Evolutionary conservation across 2,113 vertebrate species (phyloP).

Genomic region (Athene noctua): DNA sequence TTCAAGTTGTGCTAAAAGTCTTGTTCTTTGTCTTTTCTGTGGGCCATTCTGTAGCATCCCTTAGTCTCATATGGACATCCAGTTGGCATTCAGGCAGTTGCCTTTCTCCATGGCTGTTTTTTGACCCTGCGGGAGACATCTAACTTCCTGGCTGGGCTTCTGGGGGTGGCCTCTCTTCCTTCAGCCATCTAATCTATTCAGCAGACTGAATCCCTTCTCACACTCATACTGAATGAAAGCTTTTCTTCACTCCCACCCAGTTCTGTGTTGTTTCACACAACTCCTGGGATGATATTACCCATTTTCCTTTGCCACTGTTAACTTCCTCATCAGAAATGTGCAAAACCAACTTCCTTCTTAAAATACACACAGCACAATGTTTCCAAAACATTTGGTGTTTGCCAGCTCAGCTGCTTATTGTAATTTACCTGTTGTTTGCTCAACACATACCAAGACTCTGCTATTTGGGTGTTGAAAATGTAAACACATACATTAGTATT

Average conservation of each 20-base stretch:
- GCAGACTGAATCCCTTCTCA: neutral
- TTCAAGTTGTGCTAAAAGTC: neutral
- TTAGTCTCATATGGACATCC: fast-evolving
- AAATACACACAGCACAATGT: neutral
- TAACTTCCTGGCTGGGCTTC: neutral
- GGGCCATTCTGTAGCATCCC: neutral
- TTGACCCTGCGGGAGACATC: neutral
- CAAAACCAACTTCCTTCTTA: neutral
- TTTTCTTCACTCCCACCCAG: neutral
- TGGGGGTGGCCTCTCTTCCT: neutral
- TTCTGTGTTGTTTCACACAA: neutral
- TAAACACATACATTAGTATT: neutral
- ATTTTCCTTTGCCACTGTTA: neutral
- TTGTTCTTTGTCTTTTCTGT: neutral
- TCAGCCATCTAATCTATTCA: neutral
- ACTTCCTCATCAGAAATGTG: neutral
- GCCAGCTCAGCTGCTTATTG: neutral
- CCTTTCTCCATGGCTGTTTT: neutral
- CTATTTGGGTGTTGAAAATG: neutral
- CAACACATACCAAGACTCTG: neutral
- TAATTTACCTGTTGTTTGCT: neutral
- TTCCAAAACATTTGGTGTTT: neutral
- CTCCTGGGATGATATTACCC: neutral
- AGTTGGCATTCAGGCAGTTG: neutral
- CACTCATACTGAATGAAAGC: neutral